Evolutionary conservation across 2,113 vertebrate genomes (phyloP).

Genomic region (Sinocyclocheilus maitianheensis): DNA sequence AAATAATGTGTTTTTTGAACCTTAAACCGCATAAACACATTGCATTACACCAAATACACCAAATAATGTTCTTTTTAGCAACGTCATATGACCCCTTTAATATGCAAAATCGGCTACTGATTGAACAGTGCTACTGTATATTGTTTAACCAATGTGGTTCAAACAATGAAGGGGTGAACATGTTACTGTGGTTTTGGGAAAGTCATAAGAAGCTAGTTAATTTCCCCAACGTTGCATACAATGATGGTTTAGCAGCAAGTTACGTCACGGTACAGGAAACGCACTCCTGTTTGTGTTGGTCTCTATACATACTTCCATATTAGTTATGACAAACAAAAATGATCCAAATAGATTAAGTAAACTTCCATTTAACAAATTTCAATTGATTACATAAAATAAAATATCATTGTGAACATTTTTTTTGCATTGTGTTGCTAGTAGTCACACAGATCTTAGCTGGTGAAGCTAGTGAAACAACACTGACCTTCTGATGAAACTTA

Average conservation of each 20-base stretch:
- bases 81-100: too few species aligned
- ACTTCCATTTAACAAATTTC: neutral
- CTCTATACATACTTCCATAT: neutral
- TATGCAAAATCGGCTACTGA: neutral
- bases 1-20: too few species aligned
- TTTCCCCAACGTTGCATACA: neutral
- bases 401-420: neutral
- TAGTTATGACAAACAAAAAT: neutral
- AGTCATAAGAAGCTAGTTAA: neutral
- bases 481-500: neutral
- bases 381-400: neutral
- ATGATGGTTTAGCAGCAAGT: neutral
- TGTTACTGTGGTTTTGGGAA: neutral
- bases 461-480: neutral
- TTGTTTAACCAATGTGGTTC: neutral
- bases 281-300: neutral
- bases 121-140: too few species aligned
- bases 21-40: too few species aligned
- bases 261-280: neutral
- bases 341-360: neutral
- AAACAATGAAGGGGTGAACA: neutral
- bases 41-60: too few species aligned
- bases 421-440: neutral
- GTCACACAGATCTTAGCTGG: neutral
- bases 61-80: too few species aligned